Conservation (phyloP, 2,797 vertebrate genomes). For the Molothrus aeneus region DNA sequence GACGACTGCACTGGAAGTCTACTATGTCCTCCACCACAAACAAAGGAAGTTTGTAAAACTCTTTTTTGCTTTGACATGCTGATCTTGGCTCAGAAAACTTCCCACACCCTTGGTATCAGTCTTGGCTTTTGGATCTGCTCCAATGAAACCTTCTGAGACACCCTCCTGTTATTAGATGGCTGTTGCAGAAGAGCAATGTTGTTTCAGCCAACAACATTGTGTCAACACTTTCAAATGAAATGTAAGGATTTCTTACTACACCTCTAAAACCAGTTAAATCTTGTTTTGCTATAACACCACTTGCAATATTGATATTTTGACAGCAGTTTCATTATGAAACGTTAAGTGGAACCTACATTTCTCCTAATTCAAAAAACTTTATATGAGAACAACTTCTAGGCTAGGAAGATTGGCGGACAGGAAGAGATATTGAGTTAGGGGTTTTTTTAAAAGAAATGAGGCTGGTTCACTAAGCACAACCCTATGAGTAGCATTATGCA, state of each 20-base stretch:
- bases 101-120: background rate
- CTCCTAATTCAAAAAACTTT: background rate
- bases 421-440: accelerated
- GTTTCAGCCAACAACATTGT: background rate
- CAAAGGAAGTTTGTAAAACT: background rate
- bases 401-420: accelerated
- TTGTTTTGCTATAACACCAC: background rate
- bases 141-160: background rate
- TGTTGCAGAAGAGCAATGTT: background rate
- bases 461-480: background rate
- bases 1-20: background rate
- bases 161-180: background rate
- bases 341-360: background rate
- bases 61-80: background rate
- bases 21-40: background rate
- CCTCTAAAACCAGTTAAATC: background rate
- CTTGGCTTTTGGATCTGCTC: background rate
- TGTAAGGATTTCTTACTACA: background rate
- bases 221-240: background rate
- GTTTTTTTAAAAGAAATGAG: background rate
- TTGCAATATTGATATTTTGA: background rate
- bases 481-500: background rate
- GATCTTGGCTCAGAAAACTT: background rate
- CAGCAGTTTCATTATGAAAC: background rate
- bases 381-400: background rate